A percentile compares a stretch with the other conserved stretches of the same genome.
Evolutionary conservation across 2,797 vertebrate genomes (phyloP).

Genomic region (Gymnodraco acuticeps): DNA sequence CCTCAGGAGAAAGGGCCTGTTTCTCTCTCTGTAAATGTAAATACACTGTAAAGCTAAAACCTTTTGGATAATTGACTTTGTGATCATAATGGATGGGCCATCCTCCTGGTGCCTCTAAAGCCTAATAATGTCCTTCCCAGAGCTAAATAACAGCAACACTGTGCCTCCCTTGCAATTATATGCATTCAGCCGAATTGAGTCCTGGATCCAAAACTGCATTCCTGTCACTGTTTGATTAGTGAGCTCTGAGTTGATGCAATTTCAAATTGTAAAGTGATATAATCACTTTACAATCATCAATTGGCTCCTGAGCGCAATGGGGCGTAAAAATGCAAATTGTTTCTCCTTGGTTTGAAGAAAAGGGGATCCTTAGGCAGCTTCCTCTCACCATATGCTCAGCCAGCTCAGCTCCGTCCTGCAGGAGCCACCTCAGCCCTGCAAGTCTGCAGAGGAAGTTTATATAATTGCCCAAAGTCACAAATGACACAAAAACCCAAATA

Average conservation of each 20-base stretch:
- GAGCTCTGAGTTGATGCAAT: slow-evolving; percentile 25
- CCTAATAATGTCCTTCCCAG: slow-evolving; percentile 1
- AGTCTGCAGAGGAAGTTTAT: slow-evolving; percentile 69
- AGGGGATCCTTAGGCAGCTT: slow-evolving; percentile 60
- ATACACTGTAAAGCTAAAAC: not conserved
- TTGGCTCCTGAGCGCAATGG: slow-evolving; percentile 11
- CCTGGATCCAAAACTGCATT: slow-evolving; percentile 17
- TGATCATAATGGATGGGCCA: not conserved
- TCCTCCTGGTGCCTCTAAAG: not conserved
- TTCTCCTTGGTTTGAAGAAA: slow-evolving; percentile 50
- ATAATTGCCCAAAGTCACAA: slow-evolving; percentile 72
- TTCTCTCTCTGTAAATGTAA: not conserved
- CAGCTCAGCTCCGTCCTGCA: slow-evolving; percentile 67
- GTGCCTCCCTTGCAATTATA: not conserved
- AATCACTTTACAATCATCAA: slow-evolving; percentile 4
- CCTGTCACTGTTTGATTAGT: slow-evolving; percentile 27
- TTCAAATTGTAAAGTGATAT: slow-evolving; percentile 42
- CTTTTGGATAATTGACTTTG: no score
- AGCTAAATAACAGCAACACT: slow-evolving; percentile 30
- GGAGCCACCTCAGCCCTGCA: slow-evolving; percentile 67
- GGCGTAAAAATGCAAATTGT: slow-evolving; percentile 52
- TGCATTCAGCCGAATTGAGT: not conserved
- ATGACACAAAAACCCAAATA: slow-evolving; percentile 76
- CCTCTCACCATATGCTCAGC: slow-evolving; percentile 77
- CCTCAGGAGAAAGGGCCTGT: not conserved